Percentiles rank a stretch among this genome's conserved stretches.
Evolutionary conservation across 2,797 vertebrate species (phyloP).

Genomic region (Heteromormyrus szaboi): DNA sequence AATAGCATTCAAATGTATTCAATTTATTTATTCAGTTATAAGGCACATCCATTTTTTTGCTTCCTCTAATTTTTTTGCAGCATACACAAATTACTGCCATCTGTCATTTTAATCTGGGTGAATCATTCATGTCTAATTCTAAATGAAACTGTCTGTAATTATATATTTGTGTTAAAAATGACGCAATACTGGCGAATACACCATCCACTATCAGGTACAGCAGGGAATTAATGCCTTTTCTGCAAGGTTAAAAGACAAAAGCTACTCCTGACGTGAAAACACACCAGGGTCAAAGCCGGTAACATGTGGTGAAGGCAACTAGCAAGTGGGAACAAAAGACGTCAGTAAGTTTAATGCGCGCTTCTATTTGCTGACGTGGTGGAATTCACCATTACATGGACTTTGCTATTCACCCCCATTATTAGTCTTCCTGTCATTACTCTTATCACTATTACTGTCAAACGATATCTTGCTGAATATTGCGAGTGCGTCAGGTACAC

Average conservation of each 20-base stretch:
- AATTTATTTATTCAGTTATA: slow-evolving; percentile 10
- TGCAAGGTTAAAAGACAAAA: background rate
- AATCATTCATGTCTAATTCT: background rate
- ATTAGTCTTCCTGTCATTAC: background rate
- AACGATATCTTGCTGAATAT: background rate
- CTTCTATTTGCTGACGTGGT: background rate
- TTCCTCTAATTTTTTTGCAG: background rate
- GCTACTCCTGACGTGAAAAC: background rate
- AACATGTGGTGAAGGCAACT: background rate
- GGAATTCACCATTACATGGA: background rate
- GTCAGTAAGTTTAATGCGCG: background rate
- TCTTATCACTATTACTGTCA: background rate
- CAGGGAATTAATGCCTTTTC: background rate
- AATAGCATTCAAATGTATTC: background rate
- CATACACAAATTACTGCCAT: background rate
- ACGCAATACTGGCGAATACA: background rate
- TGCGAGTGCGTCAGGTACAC: background rate
- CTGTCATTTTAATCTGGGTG: slow-evolving; percentile 3
- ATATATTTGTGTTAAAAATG: background rate
- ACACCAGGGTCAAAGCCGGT: background rate
- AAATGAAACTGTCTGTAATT: background rate
- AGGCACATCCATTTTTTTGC: background rate
- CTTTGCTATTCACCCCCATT: background rate
- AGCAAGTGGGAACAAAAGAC: background rate
- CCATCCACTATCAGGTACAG: background rate